Percentiles rank a stretch among this genome's conserved stretches.
phyloP scores from a whole-genome alignment of 2,888 invertebrate species.

The Tethea ocularis region DNA sequence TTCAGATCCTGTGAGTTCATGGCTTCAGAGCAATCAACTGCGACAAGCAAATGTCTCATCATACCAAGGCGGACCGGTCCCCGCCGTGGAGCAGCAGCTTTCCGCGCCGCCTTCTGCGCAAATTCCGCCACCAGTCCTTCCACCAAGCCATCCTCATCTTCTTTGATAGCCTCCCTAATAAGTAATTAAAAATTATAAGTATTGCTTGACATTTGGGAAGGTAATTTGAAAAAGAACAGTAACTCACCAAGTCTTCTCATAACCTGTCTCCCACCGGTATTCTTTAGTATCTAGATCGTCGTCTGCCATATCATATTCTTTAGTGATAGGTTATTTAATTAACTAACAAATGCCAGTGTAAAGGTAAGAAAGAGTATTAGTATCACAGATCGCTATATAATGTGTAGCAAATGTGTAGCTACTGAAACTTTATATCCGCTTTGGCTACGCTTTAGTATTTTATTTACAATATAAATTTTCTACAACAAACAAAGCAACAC shows the following conservation, averaged over 20 bases:
- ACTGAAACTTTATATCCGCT: too few relatives aligned
- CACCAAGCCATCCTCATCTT: slow-evolving; percentile 96
- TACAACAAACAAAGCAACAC: too few relatives aligned
- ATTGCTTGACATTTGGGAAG: slow-evolving; percentile 9
- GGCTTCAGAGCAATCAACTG: slow-evolving; percentile 96
- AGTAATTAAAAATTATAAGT: slow-evolving; percentile 12
- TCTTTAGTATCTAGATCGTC: slow-evolving; percentile 94
- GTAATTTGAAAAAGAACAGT: slow-evolving; percentile 7
- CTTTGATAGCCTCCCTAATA: slow-evolving; percentile 96
- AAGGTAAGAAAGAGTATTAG: too few relatives aligned
- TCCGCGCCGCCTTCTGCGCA: slow-evolving; percentile 94
- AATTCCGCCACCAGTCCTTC: slow-evolving; percentile 96
- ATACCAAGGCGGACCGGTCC: slow-evolving; percentile 96
- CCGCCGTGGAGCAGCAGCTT: slow-evolving; percentile 87
- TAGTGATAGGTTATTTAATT: too few relatives aligned
- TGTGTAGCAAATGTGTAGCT: too few relatives aligned
- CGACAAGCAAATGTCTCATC: slow-evolving; percentile 98
- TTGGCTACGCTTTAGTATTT: too few relatives aligned
- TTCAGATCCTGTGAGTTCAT: slow-evolving; percentile 98
- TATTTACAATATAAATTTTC: too few relatives aligned
- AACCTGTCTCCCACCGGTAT: slow-evolving; percentile 97
- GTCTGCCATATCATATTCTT: slow-evolving; percentile 91
- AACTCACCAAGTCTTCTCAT: slow-evolving; percentile 95
- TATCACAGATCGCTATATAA: too few relatives aligned
- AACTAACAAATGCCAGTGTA: too few relatives aligned